A percentile compares a stretch with the other conserved stretches of the same genome.
These are phyloP conservation scores for Exaiptasia diaphana DNA, from an alignment of 64 coral and sea anemone species.

Conservation along the genomic window DNA sequence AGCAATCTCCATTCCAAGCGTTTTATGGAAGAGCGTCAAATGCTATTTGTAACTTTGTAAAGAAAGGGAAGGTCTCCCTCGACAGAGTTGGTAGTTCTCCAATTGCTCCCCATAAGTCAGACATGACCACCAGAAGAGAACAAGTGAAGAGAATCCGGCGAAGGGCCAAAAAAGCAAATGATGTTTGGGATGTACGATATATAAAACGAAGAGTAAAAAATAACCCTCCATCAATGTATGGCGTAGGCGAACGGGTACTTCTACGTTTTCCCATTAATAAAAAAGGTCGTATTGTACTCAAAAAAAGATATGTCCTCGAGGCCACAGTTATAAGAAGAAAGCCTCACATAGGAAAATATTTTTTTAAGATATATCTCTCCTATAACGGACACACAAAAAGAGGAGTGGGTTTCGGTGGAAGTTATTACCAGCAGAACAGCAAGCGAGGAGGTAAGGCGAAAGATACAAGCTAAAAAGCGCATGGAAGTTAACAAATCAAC, in stretches of 20 bases:
- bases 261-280: constrained; percentile 35
- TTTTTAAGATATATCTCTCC: constrained; percentile 35
- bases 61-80: background rate
- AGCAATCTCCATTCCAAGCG: constrained; percentile 46
- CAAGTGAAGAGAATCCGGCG: background rate
- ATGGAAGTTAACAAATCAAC: no score
- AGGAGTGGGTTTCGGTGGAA: constrained; percentile 31
- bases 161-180: background rate
- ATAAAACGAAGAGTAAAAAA: constrained; percentile 13
- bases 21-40: constrained; percentile 43
- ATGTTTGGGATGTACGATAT: constrained; percentile 23
- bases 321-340: constrained; percentile 17
- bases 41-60: constrained; percentile 6
- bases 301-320: constrained; percentile 32
- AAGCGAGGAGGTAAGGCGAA: constrained; percentile 6
- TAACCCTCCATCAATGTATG: constrained; percentile 51
- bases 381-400: background rate
- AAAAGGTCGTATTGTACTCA: constrained; percentile 10
- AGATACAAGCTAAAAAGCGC: background rate
- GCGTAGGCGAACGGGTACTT: constrained; percentile 37
- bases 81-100: background rate
- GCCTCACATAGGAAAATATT: background rate
- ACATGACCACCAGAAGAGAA: background rate
- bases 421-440: constrained; percentile 51
- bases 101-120: background rate